Percentiles rank a stretch among this genome's conserved stretches.
phyloP scores from a whole-genome alignment of 2,797 vertebrate genomes.

The Cottoperca gobio region DNA sequence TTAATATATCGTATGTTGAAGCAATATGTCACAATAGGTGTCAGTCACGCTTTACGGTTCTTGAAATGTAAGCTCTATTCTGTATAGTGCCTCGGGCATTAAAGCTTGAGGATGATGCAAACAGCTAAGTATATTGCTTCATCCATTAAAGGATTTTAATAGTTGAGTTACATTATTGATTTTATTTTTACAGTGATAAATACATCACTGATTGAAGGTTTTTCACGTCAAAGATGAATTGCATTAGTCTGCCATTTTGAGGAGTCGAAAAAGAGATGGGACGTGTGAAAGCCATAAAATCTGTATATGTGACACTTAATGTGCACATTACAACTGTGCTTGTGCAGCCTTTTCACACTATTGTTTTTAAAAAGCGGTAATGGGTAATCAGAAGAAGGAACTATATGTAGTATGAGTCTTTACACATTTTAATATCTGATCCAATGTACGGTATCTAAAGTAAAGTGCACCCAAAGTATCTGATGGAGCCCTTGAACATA shows the following conservation, averaged over 20 bases:
- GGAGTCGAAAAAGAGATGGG: conserved; percentile 61
- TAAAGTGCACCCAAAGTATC: conserved; percentile 11
- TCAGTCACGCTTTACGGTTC: conserved; percentile 74
- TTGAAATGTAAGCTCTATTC: conserved; percentile 66
- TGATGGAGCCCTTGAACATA: background rate
- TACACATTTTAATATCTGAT: conserved; percentile 34
- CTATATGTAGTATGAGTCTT: conserved; percentile 24
- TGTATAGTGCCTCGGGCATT: conserved; percentile 73
- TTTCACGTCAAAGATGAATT: conserved; percentile 78
- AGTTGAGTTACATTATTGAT: conserved; percentile 86
- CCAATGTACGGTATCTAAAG: background rate
- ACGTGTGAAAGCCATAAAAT: conserved; percentile 73
- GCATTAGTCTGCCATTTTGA: conserved; percentile 77
- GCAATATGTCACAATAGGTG: conserved; percentile 69
- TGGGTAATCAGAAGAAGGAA: conserved; percentile 61
- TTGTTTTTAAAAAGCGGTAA: conserved; percentile 72
- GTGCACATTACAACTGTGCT: conserved; percentile 59
- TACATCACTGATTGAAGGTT: conserved; percentile 86
- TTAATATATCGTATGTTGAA: conserved; percentile 46
- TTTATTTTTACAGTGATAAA: conserved; percentile 88
- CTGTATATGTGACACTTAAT: conserved; percentile 69
- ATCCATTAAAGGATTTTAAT: conserved; percentile 89
- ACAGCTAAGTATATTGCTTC: conserved; percentile 85
- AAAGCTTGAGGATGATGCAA: conserved; percentile 83
- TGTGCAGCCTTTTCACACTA: conserved; percentile 56